Evolutionary conservation across 2,113 vertebrate species (phyloP), one percentile per base, ranked within the genome.

Genomic region (Calyptomena viridis): DNA sequence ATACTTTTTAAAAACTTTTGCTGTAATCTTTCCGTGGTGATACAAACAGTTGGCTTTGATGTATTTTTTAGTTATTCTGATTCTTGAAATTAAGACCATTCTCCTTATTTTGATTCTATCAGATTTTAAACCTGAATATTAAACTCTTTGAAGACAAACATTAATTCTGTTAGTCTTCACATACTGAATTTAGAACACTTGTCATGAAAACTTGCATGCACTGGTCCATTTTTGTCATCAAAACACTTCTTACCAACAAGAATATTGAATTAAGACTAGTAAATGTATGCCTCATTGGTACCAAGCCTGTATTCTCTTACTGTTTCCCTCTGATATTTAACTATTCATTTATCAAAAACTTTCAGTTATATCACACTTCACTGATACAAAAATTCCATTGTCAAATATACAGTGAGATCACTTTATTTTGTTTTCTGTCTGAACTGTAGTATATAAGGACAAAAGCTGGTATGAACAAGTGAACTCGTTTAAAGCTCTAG

Each of bases 331-430:
- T 81, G 56, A 58, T 89, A 75, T 62, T 92, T 95, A 72, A 27
- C 4, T 90, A 17, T 62, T 88, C 39, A 56, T 53, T 85, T 93
- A 71, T 76, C 92, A 84, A 25, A 89, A 52, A 16, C 71, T 74
- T 95, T 78, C 93, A 39, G 46, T 94, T 89, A 68, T 84, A 76
- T 80, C 97, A 56, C 89, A 89, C 76, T 96, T 95, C 82, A 91
- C 85, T 39, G 87, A 60, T 90, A 66, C 49, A 93, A 94, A 92
- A 90, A 71, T 95, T 97, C 87, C 58, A 7, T 84, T 90, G 30
- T 25, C 40, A 66, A 80, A 59, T 66, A 87, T 71, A 67, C 84
- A 86, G 83, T 22, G 84, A 92, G 78, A 92, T 97, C 90, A 93
- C 87, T 96, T 96, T 79, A 49, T 89, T 96, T 95, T 95, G 71